Conservation (phyloP, 2,797 vertebrate genomes). For the Neosilurus mollespiculum region DNA sequence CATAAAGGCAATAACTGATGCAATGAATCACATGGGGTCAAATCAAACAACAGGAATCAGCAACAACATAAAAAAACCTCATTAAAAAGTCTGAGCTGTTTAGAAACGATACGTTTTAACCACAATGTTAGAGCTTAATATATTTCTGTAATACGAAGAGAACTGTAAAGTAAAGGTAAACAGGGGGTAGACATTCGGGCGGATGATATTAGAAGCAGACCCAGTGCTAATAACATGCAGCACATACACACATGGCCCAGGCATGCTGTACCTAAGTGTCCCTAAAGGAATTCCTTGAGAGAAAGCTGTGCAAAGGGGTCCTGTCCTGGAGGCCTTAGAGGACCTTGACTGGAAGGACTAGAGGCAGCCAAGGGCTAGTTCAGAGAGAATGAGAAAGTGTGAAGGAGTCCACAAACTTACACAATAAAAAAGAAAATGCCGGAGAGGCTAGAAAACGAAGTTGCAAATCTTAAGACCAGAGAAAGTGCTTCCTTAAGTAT, state of each 20-base stretch:
- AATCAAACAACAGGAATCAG: slow-evolving; percentile 17
- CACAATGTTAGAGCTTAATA: not conserved
- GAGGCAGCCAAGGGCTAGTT: slow-evolving; percentile 87
- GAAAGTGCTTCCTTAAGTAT: slow-evolving; percentile 43
- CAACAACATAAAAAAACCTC: not conserved
- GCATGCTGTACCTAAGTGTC: slow-evolving; percentile 82
- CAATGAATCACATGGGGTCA: slow-evolving; percentile 7
- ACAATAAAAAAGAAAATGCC: slow-evolving; percentile 28
- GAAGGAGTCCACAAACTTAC: slow-evolving; percentile 75
- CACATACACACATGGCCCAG: slow-evolving; percentile 41
- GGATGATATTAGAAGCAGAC: slow-evolving; percentile 28
- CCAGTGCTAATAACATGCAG: slow-evolving; percentile 36
- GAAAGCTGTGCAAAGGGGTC: slow-evolving; percentile 89
- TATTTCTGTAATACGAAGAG: not conserved
- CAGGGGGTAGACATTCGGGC: not conserved
- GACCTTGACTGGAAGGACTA: slow-evolving; percentile 89
- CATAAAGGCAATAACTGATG: not conserved
- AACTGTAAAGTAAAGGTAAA: slow-evolving; percentile 8
- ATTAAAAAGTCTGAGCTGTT: not conserved
- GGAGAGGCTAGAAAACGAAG: slow-evolving; percentile 29
- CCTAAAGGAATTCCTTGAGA: slow-evolving; percentile 94
- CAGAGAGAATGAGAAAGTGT: slow-evolving; percentile 80
- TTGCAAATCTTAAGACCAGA: slow-evolving; percentile 7
- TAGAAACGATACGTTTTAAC: not conserved
- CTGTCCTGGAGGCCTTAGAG: slow-evolving; percentile 87